Percentiles rank a stretch among this genome's conserved stretches.
These are phyloP conservation scores for Serinus canaria DNA, from an alignment of 2,113 vertebrate genomes.

Conservation along the genomic window DNA sequence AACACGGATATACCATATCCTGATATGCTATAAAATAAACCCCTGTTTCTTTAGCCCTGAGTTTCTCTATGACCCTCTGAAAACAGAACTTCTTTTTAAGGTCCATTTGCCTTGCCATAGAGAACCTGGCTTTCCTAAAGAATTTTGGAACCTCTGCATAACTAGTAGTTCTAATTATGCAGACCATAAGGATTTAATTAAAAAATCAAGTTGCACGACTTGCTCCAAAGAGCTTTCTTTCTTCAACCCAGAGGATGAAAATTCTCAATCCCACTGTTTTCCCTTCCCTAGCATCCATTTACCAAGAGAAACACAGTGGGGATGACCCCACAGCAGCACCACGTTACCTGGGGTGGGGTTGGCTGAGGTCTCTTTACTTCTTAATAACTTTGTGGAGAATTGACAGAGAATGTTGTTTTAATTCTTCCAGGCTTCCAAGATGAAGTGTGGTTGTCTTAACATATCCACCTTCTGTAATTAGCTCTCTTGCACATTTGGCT, in stretches of 20 bases:
- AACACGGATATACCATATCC: background rate
- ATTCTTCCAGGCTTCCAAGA: background rate
- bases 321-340: background rate
- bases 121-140: background rate
- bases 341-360: background rate
- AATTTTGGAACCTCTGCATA: background rate
- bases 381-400: background rate
- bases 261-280: background rate
- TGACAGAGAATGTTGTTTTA: background rate
- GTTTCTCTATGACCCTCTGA: background rate
- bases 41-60: background rate
- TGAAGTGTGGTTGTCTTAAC: background rate
- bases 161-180: background rate
- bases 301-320: background rate
- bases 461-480: background rate
- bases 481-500: background rate
- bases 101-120: background rate
- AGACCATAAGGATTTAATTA: constrained; percentile 10
- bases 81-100: background rate
- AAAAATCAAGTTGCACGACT: background rate
- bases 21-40: background rate
- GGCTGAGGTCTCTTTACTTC: background rate
- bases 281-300: background rate
- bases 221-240: background rate
- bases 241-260: constrained; percentile 1